Evolutionary conservation across 1,140 invertebrate species (phyloP).

Genomic region (Hylaeus volcanicus): DNA sequence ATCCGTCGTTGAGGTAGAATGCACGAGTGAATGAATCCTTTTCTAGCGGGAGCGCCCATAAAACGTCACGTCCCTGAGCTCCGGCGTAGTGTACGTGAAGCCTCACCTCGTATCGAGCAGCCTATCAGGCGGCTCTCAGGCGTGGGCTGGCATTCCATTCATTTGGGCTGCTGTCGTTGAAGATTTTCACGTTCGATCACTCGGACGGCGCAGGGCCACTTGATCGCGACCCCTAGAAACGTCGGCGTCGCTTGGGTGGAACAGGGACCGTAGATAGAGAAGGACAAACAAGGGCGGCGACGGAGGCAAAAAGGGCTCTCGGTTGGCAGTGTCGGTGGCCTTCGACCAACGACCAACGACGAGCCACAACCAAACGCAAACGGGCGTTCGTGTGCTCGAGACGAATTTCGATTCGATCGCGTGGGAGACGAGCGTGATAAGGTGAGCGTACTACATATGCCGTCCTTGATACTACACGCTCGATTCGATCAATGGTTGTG

Average conservation of each 20-base stretch:
- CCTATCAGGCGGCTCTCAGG: slow-evolving; percentile 64
- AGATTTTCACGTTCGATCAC: slow-evolving; percentile 71
- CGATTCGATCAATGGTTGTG: slow-evolving; percentile 20
- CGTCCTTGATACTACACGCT: slow-evolving; percentile 28
- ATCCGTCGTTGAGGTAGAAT: no score
- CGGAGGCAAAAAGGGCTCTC: slow-evolving; percentile 21
- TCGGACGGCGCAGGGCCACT: slow-evolving; percentile 47
- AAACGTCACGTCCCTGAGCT: slow-evolving; percentile 45
- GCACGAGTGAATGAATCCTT: not conserved
- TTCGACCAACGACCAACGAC: slow-evolving; percentile 24
- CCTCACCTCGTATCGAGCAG: slow-evolving; percentile 54
- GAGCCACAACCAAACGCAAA: slow-evolving; percentile 6
- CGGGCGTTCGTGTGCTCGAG: slow-evolving; percentile 27
- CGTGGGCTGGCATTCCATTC: slow-evolving; percentile 76
- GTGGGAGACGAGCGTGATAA: slow-evolving; percentile 53
- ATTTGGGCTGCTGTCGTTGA: slow-evolving; percentile 68
- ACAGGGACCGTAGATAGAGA: slow-evolving; percentile 1
- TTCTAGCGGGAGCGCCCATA: not conserved
- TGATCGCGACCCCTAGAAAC: slow-evolving; percentile 42
- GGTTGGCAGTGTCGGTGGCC: slow-evolving; percentile 48
- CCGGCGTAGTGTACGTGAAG: slow-evolving; percentile 47
- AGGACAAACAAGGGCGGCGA: not conserved
- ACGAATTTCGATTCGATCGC: slow-evolving; percentile 60
- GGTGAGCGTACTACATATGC: slow-evolving; percentile 46
- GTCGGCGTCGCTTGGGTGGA: not conserved